Conservation (phyloP, 1,140 invertebrate species). For the Diploscapter pachys region DNA sequence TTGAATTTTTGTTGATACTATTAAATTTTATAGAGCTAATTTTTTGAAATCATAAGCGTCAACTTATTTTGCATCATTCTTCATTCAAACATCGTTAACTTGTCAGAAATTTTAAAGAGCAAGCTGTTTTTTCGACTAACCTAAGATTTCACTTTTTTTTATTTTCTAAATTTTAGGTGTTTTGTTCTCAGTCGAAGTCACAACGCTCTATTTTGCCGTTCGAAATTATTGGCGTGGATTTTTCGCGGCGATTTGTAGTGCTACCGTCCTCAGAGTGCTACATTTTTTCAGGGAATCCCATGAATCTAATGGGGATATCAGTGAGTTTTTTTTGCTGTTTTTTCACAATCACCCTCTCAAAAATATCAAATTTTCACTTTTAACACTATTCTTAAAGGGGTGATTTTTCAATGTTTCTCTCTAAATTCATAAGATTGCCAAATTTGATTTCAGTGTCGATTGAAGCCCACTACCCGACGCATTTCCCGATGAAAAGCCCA, state of each 20-base stretch:
- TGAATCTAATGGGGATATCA: background rate
- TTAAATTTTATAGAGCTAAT: too few relatives aligned
- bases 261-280: constrained; percentile 81
- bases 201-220: constrained; percentile 95
- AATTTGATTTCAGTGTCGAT: constrained; percentile 72
- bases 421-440: too few relatives aligned
- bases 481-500: constrained; percentile 88
- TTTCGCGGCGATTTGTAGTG: constrained; percentile 93
- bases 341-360: background rate
- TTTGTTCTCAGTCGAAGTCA: constrained; percentile 97
- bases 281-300: constrained; percentile 33
- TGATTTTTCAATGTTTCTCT: too few relatives aligned
- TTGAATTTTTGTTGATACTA: too few relatives aligned
- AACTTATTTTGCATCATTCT: constrained; percentile 9
- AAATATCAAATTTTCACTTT: too few relatives aligned
- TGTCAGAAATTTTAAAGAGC: too few relatives aligned
- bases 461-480: constrained; percentile 90
- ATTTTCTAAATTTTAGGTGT: constrained; percentile 70
- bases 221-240: constrained; percentile 98
- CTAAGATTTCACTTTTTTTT: background rate
- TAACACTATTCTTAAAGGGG: too few relatives aligned
- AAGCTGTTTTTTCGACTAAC: too few relatives aligned
- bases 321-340: background rate
- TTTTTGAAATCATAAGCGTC: background rate
- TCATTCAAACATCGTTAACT: background rate